A percentile compares a stretch with the other conserved stretches of the same genome.
Evolutionary conservation across 2,797 vertebrate genomes (phyloP).

Genomic region (Fistularia commersonii): DNA sequence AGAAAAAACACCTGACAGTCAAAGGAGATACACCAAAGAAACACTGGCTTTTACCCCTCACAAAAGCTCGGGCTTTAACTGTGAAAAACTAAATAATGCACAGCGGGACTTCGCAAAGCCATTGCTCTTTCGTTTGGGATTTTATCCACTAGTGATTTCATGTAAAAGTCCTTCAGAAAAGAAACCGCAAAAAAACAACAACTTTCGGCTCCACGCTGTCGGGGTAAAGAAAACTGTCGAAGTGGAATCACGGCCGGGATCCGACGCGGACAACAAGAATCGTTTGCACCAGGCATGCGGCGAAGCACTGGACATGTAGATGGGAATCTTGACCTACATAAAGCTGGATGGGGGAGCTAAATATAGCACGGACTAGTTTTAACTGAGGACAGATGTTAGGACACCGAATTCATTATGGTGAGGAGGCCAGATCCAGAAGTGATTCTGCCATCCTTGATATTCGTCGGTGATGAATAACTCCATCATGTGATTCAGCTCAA

Average conservation of each 20-base stretch:
- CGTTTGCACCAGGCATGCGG: conserved; percentile 21
- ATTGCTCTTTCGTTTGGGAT: conserved; percentile 20
- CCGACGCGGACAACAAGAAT: conserved; percentile 23
- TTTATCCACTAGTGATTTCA: conserved; percentile 9
- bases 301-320: conserved; percentile 42
- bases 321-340: conserved; percentile 73
- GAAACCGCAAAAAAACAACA: no score
- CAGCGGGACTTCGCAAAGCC: conserved; percentile 4
- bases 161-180: conserved; percentile 14
- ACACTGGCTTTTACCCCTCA: conserved; percentile 18
- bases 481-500: conserved; percentile 45
- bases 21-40: conserved; percentile 31
- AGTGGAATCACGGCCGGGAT: conserved; percentile 25
- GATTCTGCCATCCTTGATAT: conserved; percentile 20
- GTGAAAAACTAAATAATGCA: neutral
- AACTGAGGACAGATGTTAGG: conserved; percentile 68
- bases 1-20: conserved; percentile 46
- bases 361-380: conserved; percentile 61
- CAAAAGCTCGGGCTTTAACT: conserved; percentile 18
- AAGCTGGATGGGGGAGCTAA: conserved; percentile 59
- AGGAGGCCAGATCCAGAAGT: conserved; percentile 18
- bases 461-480: conserved; percentile 35
- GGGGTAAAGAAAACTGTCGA: neutral
- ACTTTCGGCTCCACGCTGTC: neutral
- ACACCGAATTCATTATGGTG: conserved; percentile 33